Conservation (phyloP, 2,113 vertebrate species). For the Coregonus clupeaformis region DNA sequence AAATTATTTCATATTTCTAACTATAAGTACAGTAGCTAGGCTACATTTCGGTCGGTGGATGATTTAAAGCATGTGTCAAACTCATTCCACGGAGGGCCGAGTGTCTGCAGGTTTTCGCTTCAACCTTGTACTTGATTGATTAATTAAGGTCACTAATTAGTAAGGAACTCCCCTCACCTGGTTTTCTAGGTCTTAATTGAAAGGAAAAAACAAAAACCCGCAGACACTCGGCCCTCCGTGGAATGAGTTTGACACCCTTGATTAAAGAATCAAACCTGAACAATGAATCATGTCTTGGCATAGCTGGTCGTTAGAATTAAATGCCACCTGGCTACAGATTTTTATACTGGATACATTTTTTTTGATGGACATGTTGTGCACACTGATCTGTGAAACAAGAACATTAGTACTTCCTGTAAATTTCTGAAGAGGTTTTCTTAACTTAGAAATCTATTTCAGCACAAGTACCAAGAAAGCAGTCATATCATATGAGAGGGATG, state of each 20-base stretch:
- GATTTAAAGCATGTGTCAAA: no score
- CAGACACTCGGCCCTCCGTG: no score
- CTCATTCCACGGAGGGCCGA: no score
- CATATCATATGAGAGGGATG: background rate
- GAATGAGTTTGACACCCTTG: no score
- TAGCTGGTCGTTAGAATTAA: background rate
- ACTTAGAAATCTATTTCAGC: constrained; percentile 13
- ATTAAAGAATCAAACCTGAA: background rate
- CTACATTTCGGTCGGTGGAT: no score
- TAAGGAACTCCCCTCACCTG: no score
- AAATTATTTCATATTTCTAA: background rate
- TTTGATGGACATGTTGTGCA: background rate
- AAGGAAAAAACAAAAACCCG: no score
- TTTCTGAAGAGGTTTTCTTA: constrained; percentile 7
- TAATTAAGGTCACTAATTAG: no score
- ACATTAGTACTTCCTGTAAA: background rate
- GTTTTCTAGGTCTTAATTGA: no score
- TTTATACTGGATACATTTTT: background rate
- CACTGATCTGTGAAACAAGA: background rate
- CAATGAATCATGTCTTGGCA: background rate
- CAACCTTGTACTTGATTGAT: no score
- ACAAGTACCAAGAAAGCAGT: constrained; percentile 15
- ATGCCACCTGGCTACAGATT: background rate
- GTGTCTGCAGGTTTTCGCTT: no score
- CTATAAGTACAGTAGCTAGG: background rate